Percentiles rank a stretch among this genome's conserved stretches.
These are phyloP conservation scores for Cantharis lateralis DNA, from an alignment of 2,888 invertebrate genomes.

Conservation along the genomic window DNA sequence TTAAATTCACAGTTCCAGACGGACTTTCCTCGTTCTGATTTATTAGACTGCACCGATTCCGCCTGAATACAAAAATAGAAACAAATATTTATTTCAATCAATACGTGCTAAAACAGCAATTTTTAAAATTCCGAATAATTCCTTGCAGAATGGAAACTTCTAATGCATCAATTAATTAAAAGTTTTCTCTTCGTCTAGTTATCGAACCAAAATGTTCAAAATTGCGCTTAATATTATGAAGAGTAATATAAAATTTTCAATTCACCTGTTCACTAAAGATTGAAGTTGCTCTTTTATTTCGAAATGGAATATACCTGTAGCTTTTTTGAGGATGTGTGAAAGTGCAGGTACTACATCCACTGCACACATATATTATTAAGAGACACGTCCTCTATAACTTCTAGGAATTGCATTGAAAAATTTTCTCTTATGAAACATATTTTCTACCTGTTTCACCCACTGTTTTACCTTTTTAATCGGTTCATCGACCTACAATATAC, in stretches of 20 bases:
- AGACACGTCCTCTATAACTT: background rate
- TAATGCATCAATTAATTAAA: constrained; percentile 29
- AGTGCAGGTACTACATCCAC: background rate
- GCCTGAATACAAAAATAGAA: constrained; percentile 41
- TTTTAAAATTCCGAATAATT: constrained; percentile 31
- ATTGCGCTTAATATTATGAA: background rate
- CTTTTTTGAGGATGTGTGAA: background rate
- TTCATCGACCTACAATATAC: constrained; percentile 38
- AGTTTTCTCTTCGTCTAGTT: constrained; percentile 4
- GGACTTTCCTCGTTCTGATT: constrained; percentile 46
- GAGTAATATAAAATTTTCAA: background rate
- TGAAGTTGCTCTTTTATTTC: background rate
- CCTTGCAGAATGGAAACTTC: constrained; percentile 14
- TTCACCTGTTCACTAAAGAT: background rate
- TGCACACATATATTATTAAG: background rate
- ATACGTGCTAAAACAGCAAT: constrained; percentile 38
- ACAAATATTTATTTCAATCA: constrained; percentile 36
- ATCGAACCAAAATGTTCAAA: background rate
- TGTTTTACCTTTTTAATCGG: constrained; percentile 38
- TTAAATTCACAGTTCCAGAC: constrained; percentile 47
- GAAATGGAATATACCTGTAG: background rate
- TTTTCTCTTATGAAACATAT: constrained; percentile 24
- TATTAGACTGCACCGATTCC: constrained; percentile 51
- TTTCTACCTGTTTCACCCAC: constrained; percentile 35
- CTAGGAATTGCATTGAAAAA: constrained; percentile 8